Conservation (phyloP, 2,797 vertebrate genomes). For the Crenichthys baileyi region DNA sequence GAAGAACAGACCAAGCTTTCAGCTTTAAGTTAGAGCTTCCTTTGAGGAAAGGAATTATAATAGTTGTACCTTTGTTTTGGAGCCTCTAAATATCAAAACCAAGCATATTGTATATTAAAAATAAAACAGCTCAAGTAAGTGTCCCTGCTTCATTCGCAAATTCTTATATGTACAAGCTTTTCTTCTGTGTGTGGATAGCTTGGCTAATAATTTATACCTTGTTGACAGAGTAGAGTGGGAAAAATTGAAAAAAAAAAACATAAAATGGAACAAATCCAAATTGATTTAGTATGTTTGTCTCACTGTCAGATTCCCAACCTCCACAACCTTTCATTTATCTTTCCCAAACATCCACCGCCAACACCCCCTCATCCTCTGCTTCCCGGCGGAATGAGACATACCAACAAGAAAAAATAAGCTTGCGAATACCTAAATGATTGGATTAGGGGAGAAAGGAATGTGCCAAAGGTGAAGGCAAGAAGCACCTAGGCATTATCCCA, state of each 20-base stretch:
- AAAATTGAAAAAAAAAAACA: slow-evolving; percentile 2
- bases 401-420: slow-evolving; percentile 54
- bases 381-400: slow-evolving; percentile 27
- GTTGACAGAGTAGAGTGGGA: slow-evolving; percentile 34
- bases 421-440: slow-evolving; percentile 51
- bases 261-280: slow-evolving; percentile 12
- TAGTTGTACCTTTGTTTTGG: not conserved
- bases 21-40: not conserved
- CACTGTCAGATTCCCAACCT: slow-evolving; percentile 12
- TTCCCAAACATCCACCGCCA: slow-evolving; percentile 17
- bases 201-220: slow-evolving; percentile 44
- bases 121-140: not conserved
- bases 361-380: not conserved
- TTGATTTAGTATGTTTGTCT: slow-evolving; percentile 10
- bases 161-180: slow-evolving; percentile 39
- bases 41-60: not conserved
- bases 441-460: slow-evolving; percentile 51
- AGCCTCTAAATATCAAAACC: not conserved
- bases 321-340: slow-evolving; percentile 13
- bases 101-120: slow-evolving; percentile 2
- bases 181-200: slow-evolving; percentile 38
- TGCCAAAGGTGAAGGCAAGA: slow-evolving; percentile 59
- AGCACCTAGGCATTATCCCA: slow-evolving; percentile 59
- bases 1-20: not conserved
- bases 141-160: slow-evolving; percentile 28